Evolutionary conservation across 2,888 invertebrate genomes (phyloP).

Genomic region (Parelbella ahira): DNA sequence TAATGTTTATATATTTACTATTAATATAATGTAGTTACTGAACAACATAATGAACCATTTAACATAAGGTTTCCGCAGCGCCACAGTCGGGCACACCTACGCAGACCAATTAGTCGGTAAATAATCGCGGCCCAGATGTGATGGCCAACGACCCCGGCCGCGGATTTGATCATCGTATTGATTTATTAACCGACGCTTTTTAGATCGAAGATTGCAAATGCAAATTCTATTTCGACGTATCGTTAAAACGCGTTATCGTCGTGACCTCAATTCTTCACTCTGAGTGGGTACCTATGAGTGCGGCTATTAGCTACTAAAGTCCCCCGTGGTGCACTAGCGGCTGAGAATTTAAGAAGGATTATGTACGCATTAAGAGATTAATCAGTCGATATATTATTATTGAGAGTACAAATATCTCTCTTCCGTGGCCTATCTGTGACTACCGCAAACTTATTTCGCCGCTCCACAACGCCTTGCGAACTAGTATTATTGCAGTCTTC

Average conservation of each 20-base stretch:
- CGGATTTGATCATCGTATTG: constrained; percentile 12
- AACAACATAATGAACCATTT: too few species aligned
- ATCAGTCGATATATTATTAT: background rate
- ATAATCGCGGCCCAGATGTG: constrained; percentile 8
- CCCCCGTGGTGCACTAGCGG: background rate
- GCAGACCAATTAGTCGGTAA: too few species aligned
- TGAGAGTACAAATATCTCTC: too few species aligned
- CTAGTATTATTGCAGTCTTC: too few species aligned
- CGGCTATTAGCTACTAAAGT: constrained; percentile 18
- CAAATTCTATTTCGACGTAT: constrained; percentile 20
- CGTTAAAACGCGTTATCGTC: constrained; percentile 8
- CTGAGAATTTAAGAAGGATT: constrained; percentile 4
- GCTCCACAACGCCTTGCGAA: too few species aligned
- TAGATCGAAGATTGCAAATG: constrained; percentile 17
- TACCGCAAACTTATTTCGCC: too few species aligned
- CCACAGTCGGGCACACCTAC: too few species aligned
- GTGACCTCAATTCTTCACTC: constrained; percentile 20
- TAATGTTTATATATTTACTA: too few species aligned
- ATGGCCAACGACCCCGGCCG: constrained; percentile 18
- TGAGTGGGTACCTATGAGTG: constrained; percentile 19
- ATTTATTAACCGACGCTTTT: constrained; percentile 24
- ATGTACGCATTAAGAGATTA: constrained; percentile 5
- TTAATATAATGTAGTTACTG: too few species aligned
- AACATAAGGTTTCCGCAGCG: too few species aligned
- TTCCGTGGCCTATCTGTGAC: too few species aligned